Base-by-base conservation (phyloP, 2,888 invertebrate species). In the Drymonia ruficornis region DNA sequence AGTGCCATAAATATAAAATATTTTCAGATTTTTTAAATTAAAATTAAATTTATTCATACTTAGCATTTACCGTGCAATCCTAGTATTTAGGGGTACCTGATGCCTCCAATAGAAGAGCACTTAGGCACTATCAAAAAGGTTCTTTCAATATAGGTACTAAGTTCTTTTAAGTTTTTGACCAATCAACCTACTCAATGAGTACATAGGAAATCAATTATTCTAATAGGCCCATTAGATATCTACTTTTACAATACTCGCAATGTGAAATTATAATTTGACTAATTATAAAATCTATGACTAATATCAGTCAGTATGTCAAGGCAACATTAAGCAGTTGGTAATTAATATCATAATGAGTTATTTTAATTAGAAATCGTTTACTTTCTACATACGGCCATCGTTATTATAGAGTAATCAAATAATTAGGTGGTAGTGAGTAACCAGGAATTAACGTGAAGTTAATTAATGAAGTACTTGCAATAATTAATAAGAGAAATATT, bases 341-440 rank as follows among this genome's bases (percentile, higher is more conserved):
- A 34, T 19, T 51, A 36, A 38, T 36, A 18, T 13, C 1, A 34
- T 42, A 50, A 15, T n/a, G 36, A 42, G 38, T 19, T 49, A 62
- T 52, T 52, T 56, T 48, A 45, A 56, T 55, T 50, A 15, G 18
- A 45, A 11, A 45, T 53, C 16, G 47, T 55, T 56, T 49, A 0
- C 13, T 5, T 11, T 34, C 11, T 34, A 34, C 28, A 7, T 31
- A 31, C 11, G 23, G 3, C 12, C 31, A 11, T 31, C 9, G 31
- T 31, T 11, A 12, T 31, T 1, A 9, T 11, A 11, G 12, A 11
- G 31, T 9, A 11, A 12, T 31, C n/a, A n/a, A 31, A 9, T 31
- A 31, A 31, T 31, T 31, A 11, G 2, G 12, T 9, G 9, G 11
- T 8, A 31, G 31, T 31, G 31, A 31, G 31, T 31, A 2, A 36